phyloP scores from a whole-genome alignment of 1,140 invertebrate genomes.

The Zaprionus capensis region DNA sequence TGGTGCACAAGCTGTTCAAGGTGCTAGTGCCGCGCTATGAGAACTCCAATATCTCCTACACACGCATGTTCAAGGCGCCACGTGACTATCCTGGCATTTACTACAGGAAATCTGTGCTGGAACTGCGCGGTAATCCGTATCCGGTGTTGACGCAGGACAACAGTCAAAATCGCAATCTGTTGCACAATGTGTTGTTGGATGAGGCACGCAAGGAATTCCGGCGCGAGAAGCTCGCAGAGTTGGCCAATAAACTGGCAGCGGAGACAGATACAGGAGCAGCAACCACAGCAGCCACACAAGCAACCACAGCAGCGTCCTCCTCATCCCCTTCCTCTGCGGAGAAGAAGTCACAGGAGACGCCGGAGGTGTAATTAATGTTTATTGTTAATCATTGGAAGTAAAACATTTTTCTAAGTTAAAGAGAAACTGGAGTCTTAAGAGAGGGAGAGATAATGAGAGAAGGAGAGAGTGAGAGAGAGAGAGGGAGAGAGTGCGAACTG shows the following conservation, averaged over 20 bases:
- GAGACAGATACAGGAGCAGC: constrained; percentile 15
- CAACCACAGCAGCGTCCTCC: background rate
- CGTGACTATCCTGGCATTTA: constrained; percentile 86
- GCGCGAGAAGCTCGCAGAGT: constrained; percentile 66
- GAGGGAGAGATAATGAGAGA: background rate
- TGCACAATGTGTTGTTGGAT: constrained; percentile 89
- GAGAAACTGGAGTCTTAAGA: background rate
- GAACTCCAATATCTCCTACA: constrained; percentile 89
- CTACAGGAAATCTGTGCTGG: constrained; percentile 88
- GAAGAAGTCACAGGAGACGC: constrained; percentile 4
- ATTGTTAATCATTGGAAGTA: constrained; percentile 35
- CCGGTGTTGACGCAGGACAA: constrained; percentile 86
- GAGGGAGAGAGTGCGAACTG: background rate
- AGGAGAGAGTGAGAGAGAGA: background rate
- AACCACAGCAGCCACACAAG: constrained; percentile 1
- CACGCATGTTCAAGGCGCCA: constrained; percentile 90
- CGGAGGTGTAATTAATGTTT: constrained; percentile 21
- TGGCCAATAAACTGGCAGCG: constrained; percentile 41
- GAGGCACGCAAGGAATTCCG: constrained; percentile 89
- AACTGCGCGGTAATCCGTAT: constrained; percentile 91
- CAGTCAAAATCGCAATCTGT: constrained; percentile 86
- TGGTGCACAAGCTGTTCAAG: constrained; percentile 97
- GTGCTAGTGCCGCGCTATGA: constrained; percentile 93
- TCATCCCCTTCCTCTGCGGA: background rate
- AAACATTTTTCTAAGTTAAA: constrained; percentile 40